Evolutionary conservation across 2,888 invertebrate species (phyloP).

Genomic region (Scaptomyza parva): DNA sequence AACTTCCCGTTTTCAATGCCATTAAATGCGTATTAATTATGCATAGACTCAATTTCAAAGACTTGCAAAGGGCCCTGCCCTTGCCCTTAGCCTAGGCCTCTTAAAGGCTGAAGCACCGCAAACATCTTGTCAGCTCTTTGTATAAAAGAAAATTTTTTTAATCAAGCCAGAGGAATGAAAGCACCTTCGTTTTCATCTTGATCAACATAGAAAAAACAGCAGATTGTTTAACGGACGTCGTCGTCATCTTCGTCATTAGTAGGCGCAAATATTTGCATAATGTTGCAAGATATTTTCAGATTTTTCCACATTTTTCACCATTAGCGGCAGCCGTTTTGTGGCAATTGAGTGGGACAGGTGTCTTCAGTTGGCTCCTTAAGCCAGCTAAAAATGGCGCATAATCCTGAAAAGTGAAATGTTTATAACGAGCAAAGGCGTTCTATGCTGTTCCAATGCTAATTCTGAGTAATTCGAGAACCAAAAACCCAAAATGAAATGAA

Average conservation of each 20-base stretch:
- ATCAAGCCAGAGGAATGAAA: slow-evolving; percentile 41
- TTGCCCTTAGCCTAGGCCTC: slow-evolving; percentile 56
- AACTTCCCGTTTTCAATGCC: slow-evolving; percentile 9
- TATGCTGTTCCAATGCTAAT: slow-evolving; percentile 71
- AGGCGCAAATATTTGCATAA: slow-evolving; percentile 75
- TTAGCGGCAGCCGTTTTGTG: slow-evolving; percentile 46
- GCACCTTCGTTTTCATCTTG: slow-evolving; percentile 66
- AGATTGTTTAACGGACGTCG: slow-evolving; percentile 55
- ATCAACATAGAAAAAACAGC: slow-evolving; percentile 51
- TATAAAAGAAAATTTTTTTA: slow-evolving; percentile 35
- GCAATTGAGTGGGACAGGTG: slow-evolving; percentile 35
- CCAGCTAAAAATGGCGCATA: slow-evolving; percentile 56
- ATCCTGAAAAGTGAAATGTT: slow-evolving; percentile 42
- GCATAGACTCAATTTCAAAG: slow-evolving; percentile 45
- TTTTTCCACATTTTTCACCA: slow-evolving; percentile 29
- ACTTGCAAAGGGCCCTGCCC: background rate
- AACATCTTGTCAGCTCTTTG: slow-evolving; percentile 39
- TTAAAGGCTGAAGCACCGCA: slow-evolving; percentile 26
- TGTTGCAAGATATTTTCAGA: slow-evolving; percentile 39
- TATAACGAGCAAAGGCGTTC: too few species aligned
- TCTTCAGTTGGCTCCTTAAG: slow-evolving; percentile 39
- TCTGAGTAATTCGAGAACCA: slow-evolving; percentile 73
- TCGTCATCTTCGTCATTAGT: slow-evolving; percentile 66
- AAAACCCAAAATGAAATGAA: slow-evolving; percentile 14
- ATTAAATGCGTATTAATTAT: slow-evolving; percentile 40